These are phyloP conservation scores for Saturnia japonica DNA, from an alignment of 2,888 invertebrate genomes.

Conservation along the genomic window DNA sequence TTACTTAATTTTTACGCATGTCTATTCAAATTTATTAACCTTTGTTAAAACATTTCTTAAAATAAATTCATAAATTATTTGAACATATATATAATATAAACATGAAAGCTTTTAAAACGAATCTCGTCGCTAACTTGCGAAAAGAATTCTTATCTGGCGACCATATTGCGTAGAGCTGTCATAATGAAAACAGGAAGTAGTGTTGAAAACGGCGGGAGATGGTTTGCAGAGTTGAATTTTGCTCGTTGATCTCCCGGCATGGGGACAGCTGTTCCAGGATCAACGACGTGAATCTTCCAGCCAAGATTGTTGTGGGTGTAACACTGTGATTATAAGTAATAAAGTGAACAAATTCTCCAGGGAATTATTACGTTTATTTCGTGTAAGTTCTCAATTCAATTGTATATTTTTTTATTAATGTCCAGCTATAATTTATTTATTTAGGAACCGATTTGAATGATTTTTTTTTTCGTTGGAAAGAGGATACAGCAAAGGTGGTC, in stretches of 20 bases:
- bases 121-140: slow-evolving; percentile 39
- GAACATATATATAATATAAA: no score
- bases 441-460: no score
- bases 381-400: no score
- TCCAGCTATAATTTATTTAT: no score
- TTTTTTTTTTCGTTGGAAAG: no score
- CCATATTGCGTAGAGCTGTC: slow-evolving; percentile 41
- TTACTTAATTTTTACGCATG: neutral
- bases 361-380: neutral
- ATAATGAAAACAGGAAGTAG: slow-evolving; percentile 35
- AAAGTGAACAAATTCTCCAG: neutral
- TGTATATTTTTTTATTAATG: no score
- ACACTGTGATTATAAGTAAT: slow-evolving; percentile 83
- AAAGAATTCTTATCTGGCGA: slow-evolving; percentile 51
- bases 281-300: slow-evolving; percentile 95
- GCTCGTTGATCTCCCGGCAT: slow-evolving; percentile 52
- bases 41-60: no score
- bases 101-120: slow-evolving; percentile 30
- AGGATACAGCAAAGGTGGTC: no score
- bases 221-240: slow-evolving; percentile 38
- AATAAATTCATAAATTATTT: no score
- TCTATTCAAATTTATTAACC: no score
- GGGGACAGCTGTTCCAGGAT: slow-evolving; percentile 82
- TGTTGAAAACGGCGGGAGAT: slow-evolving; percentile 25
- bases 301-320: slow-evolving; percentile 95